phyloP scores from a whole-genome alignment of 2,888 invertebrate species.

The Ryuthela nishihirai region DNA sequence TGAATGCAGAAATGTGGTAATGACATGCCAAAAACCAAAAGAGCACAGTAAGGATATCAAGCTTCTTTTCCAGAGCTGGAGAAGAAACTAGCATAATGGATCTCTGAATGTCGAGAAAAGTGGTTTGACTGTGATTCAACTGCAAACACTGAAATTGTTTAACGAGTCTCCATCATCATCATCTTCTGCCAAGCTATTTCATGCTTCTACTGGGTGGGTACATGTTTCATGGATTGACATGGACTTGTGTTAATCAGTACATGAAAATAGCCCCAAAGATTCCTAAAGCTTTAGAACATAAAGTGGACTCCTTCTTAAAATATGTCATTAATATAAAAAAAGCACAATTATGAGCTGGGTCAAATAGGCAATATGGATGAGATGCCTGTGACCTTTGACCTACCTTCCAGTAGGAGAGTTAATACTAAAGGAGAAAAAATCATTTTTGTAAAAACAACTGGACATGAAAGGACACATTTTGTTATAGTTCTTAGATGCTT shows the following conservation, averaged over 20 bases:
- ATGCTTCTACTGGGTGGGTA: no score
- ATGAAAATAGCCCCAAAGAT: background rate
- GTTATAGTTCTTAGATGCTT: conserved; percentile 30
- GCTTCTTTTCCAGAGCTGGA: no score
- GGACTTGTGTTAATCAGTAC: background rate
- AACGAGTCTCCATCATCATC: no score
- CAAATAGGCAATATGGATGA: conserved; percentile 5
- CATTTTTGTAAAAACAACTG: conserved; percentile 22
- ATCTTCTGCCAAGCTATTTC: no score
- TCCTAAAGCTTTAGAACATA: background rate
- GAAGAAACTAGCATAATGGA: no score
- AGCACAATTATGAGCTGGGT: conserved; percentile 29
- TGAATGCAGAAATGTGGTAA: no score
- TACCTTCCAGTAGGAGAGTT: conserved; percentile 6
- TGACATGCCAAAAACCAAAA: no score
- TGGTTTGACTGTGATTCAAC: no score
- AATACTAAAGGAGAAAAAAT: conserved; percentile 26
- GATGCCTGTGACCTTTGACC: conserved; percentile 2
- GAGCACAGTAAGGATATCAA: no score
- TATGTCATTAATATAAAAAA: background rate
- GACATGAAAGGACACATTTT: conserved; percentile 32
- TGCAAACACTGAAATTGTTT: no score
- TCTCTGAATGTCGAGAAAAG: no score
- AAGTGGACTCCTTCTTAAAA: background rate
- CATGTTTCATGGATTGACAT: background rate